phyloP scores from a whole-genome alignment of 2,113 vertebrate genomes.

The Antigone vipio region DNA sequence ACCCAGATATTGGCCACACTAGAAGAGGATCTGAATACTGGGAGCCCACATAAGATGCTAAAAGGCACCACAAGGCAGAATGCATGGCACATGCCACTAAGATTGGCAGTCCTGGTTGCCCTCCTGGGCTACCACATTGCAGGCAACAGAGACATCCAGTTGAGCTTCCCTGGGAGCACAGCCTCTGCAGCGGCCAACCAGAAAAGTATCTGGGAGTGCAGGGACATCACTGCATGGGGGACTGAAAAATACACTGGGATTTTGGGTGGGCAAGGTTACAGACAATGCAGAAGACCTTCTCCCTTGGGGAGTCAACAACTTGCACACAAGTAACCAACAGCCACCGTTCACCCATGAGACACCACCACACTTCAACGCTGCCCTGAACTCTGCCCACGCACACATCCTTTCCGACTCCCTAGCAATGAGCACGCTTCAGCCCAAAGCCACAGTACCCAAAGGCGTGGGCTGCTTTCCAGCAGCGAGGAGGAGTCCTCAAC shows the following conservation, averaged over 20 bases:
- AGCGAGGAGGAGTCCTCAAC: not conserved
- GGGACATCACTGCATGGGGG: not conserved
- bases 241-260: not conserved
- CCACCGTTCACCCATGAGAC: not conserved
- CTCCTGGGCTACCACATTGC: fast-evolving
- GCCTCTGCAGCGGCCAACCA: not conserved
- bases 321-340: fast-evolving
- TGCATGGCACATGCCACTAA: fast-evolving
- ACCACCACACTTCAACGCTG: not conserved
- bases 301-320: not conserved
- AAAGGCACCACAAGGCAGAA: not conserved
- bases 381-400: not conserved
- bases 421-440: not conserved
- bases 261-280: not conserved
- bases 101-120: not conserved
- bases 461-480: not conserved
- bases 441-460: not conserved
- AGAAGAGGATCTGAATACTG: not conserved
- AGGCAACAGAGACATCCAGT: not conserved
- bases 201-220: fast-evolving
- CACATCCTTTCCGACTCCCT: fast-evolving
- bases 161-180: not conserved
- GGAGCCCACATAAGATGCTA: not conserved
- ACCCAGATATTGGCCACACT: not conserved
- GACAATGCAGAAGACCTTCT: not conserved